Evolutionary conservation across 2,888 invertebrate genomes (phyloP).

Genomic region (Antheraea assamensis): DNA sequence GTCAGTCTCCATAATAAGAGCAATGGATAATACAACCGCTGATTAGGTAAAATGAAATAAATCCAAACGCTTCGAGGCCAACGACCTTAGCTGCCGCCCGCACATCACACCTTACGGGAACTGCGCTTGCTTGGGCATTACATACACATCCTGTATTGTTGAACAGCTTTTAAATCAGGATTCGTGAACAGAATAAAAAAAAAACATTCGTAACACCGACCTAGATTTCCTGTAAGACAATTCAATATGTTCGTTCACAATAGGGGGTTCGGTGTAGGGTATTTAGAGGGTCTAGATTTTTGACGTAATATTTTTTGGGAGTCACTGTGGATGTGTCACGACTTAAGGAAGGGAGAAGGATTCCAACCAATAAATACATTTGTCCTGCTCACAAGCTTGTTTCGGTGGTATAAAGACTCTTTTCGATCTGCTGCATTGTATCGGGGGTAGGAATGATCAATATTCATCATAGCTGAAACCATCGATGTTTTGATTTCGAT

Average conservation of each 20-base stretch:
- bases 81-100: conserved; percentile 39
- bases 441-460: no score
- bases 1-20: not conserved
- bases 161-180: not conserved
- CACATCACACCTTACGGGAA: conserved; percentile 41
- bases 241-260: not conserved
- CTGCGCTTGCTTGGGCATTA: conserved; percentile 38
- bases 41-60: not conserved
- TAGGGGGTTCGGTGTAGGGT: no score
- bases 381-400: not conserved
- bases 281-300: no score
- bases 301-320: no score
- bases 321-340: no score
- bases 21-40: not conserved
- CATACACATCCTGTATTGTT: conserved; percentile 7
- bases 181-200: not conserved
- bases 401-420: not conserved
- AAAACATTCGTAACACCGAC: not conserved
- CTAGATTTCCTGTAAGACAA: not conserved
- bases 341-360: no score
- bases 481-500: no score
- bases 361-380: not conserved
- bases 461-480: no score
- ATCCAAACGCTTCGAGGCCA: not conserved
- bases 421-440: no score